Base-by-base conservation (phyloP, 2,888 invertebrate genomes). In the Drosophila falleni region DNA sequence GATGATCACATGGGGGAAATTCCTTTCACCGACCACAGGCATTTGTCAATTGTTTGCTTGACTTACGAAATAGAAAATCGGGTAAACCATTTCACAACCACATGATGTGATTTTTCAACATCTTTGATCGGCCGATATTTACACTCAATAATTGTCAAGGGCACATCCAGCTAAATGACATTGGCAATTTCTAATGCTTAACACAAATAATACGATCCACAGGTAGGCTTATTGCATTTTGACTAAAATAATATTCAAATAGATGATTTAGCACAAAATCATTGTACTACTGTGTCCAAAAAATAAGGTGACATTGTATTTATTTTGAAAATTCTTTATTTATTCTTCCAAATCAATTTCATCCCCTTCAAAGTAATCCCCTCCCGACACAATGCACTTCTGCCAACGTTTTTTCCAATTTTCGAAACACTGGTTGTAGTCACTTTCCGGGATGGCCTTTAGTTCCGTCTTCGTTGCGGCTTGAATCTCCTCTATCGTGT, bases 151-250 rank as follows among this genome's bases (percentile, higher is more conserved):
- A 54, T 49, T 41, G 51, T 59, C 54, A 51, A 31, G 37, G 44
- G 58, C 41, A 51, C 16, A 29, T 15, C 16, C 15, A 33, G 11
- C 42, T 15, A 39, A 37, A 29, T 37, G 16, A 23, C 47, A 49
- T 65, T 51, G 71, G 41, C 35, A 42, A 60, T 71, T 81, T 84
- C 72, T 68, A 87, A 87, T 81, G 53, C n/a, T 23, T 61, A 65
- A 35, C 29, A 42, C 67, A 84, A 87, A 87, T 65, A 84, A 51
- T 8, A 11, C 6, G 37, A 31, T 31, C 39, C 44, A 53, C 51
- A 37, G 54, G 37, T 26, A 46, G 55, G 55, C 15, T 37, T 16
- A 31, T 29, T 55, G 35, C 35, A 29, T 29, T 39, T 42, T 31
- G 16, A 10, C 61, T 49, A 19, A 58, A 35, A 53, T 65, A 53